These are phyloP conservation scores for Cephus cinctus DNA, from an alignment of 1,140 invertebrate genomes.

Conservation along the genomic window DNA sequence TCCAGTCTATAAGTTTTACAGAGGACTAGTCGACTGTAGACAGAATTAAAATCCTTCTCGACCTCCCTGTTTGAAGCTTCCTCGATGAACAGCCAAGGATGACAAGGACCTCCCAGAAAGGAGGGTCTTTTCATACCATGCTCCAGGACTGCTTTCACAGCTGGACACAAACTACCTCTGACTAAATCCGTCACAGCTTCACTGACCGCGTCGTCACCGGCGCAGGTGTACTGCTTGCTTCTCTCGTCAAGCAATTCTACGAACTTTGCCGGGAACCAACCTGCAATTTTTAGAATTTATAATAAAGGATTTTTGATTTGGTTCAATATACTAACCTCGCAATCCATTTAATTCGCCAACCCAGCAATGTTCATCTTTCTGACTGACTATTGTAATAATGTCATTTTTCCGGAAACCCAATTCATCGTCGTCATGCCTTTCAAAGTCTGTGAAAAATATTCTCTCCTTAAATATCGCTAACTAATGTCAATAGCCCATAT, in stretches of 20 bases:
- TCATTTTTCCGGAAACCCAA: constrained; percentile 98
- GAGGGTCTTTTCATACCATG: constrained; percentile 93
- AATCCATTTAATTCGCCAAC: constrained; percentile 97
- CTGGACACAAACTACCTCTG: constrained; percentile 88
- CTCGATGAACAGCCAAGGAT: constrained; percentile 99
- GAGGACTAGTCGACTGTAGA: constrained; percentile 93
- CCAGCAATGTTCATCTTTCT: constrained; percentile 99
- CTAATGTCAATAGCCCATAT: too few species aligned
- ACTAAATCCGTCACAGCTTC: constrained; percentile 96
- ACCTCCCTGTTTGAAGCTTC: constrained; percentile 94
- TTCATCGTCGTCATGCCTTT: constrained; percentile 97
- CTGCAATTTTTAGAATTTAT: constrained; percentile 35
- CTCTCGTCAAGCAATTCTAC: constrained; percentile 96
- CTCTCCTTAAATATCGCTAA: too few species aligned
- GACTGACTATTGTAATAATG: constrained; percentile 95
- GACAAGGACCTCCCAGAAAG: constrained; percentile 84
- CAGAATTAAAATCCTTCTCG: constrained; percentile 96
- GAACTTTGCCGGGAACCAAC: constrained; percentile 99
- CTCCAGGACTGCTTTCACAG: constrained; percentile 91
- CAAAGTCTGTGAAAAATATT: constrained; percentile 79
- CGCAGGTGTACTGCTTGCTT: constrained; percentile 93
- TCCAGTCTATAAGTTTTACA: constrained; percentile 98
- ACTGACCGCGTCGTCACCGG: constrained; percentile 95
- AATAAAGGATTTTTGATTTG: not conserved
- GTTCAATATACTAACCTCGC: constrained; percentile 60